Conservation (phyloP, 2,888 invertebrate species). For the Rhogogaster chlorosoma region DNA sequence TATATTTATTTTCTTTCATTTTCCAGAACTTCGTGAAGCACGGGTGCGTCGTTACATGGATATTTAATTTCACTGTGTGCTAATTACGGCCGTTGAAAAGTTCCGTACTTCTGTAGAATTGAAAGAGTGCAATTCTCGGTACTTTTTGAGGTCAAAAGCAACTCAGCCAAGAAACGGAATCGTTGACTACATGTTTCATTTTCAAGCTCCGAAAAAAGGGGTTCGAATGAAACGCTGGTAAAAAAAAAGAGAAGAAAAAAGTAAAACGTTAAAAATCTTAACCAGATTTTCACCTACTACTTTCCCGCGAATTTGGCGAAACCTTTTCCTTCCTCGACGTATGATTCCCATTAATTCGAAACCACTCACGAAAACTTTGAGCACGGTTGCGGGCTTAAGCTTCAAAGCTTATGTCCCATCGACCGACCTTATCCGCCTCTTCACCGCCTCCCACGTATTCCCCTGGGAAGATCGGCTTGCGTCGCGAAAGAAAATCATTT, state of each 20-base stretch:
- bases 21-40: background rate
- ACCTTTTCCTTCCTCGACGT: slow-evolving; percentile 6
- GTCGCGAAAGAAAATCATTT: slow-evolving; percentile 12
- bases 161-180: background rate
- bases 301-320: background rate
- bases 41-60: background rate
- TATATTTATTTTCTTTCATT: background rate
- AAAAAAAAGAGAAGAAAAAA: background rate
- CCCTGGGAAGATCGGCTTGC: background rate
- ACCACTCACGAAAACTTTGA: slow-evolving; percentile 37
- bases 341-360: slow-evolving; percentile 25
- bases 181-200: background rate
- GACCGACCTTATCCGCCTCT: slow-evolving; percentile 1
- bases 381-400: slow-evolving; percentile 28
- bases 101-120: background rate
- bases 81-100: slow-evolving; percentile 1
- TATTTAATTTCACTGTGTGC: background rate
- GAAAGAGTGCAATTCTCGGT: background rate
- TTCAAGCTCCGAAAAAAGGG: background rate
- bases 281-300: slow-evolving; percentile 43
- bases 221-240: background rate
- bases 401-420: slow-evolving; percentile 43
- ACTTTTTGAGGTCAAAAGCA: background rate
- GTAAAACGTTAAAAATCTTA: background rate
- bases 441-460: background rate